These are phyloP conservation scores for Micoletzkya japonica DNA, from an alignment of 2,888 invertebrate genomes.

Conservation along the genomic window DNA sequence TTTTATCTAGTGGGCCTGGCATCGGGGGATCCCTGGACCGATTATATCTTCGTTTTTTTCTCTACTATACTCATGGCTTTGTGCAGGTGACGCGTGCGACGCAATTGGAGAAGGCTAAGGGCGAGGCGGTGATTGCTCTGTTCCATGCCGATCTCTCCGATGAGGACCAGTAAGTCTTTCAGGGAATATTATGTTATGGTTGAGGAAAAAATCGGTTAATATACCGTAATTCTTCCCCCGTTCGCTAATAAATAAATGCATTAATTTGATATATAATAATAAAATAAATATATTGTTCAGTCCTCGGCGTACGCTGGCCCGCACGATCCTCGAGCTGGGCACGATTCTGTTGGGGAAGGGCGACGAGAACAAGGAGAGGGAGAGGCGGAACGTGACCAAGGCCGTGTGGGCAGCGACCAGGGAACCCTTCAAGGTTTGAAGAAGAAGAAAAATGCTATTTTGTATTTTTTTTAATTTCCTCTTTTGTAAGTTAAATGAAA, in stretches of 20 bases:
- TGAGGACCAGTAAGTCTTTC: neutral
- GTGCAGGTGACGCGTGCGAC: too few species aligned
- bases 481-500: neutral
- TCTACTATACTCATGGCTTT: too few species aligned
- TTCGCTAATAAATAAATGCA: neutral
- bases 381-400: constrained; percentile 4
- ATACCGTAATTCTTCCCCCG: neutral
- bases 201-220: neutral
- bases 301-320: neutral
- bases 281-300: neutral
- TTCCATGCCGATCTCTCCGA: constrained; percentile 9
- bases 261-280: neutral
- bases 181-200: neutral
- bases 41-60: too few species aligned
- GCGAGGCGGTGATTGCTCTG: neutral
- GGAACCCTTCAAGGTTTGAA: constrained; percentile 7
- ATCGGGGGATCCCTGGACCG: too few species aligned
- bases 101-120: too few species aligned
- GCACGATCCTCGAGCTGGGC: neutral
- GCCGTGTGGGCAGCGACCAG: neutral
- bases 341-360: neutral
- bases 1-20: too few species aligned
- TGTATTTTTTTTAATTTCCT: neutral
- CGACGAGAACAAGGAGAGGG: constrained; percentile 5
- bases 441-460: neutral